Evolutionary conservation across 2,797 vertebrate genomes (phyloP).

Genomic region (Gymnothorax javanicus): DNA sequence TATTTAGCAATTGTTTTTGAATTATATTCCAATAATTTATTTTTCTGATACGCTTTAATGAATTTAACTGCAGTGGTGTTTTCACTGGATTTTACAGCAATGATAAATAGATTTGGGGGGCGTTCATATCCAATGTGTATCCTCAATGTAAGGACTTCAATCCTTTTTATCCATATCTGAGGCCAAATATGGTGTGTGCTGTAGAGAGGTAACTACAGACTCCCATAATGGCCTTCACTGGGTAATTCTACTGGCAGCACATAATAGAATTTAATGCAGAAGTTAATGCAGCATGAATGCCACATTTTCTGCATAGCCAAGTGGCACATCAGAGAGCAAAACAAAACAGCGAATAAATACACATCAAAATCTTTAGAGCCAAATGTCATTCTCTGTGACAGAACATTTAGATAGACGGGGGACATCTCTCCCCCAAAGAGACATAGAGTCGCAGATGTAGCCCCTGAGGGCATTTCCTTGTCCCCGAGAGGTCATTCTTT

Average conservation of each 20-base stretch:
- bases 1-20: no score
- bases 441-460: background rate
- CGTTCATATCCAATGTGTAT: no score
- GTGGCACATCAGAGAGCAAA: background rate
- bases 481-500: background rate
- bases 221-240: background rate
- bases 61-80: no score
- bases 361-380: background rate
- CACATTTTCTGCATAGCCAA: background rate
- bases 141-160: no score
- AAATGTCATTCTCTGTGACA: background rate
- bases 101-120: no score
- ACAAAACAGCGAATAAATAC: background rate
- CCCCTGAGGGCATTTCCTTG: background rate
- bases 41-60: no score
- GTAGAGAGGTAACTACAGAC: background rate
- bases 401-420: background rate
- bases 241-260: background rate
- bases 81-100: no score
- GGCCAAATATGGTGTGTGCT: background rate
- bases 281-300: conserved; percentile 12
- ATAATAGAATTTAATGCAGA: background rate
- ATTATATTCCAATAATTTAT: no score
- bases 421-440: background rate
- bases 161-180: no score